Evolutionary conservation across 2,888 invertebrate genomes (phyloP), one percentile per base, ranked within the genome.

Genomic region (Calameuta idolon): DNA sequence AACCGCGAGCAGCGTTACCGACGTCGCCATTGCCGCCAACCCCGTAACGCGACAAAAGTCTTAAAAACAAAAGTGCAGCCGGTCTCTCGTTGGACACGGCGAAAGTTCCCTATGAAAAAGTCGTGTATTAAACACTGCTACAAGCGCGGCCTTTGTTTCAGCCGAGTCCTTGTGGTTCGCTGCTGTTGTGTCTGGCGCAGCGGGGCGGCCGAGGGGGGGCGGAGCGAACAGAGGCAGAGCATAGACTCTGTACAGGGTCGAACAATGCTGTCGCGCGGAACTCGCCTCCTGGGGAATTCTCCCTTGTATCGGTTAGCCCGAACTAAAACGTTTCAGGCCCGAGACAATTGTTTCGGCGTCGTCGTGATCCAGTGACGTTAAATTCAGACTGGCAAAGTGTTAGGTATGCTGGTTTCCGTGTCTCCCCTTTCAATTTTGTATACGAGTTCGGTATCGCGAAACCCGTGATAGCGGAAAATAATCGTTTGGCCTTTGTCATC

Each of bases 51-150:
- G 69, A 76, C 77, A 74, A 76, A 40, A 69, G 69, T 76, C 73
- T 69, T 73, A 55, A 78, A 76, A 76, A 80, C 78, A 80, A 76
- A 79, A 81, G 81, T 78, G 55, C 81, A 76, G 75, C 76, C 75
- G 75, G 55, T 23, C 78, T 78, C 78, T 79, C 78, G 75, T 69
- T 78, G 77, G 75, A 31, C 69, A 37, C 69, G 74, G 34, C 12
- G 75, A 40, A 77, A 79, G 34, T 34, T 34, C 35, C 80, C 86
- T 85, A 85, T 86, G 85, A 86, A 83, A 80, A 85, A 86, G 86
- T 87, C 86, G 84, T 84, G 82, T 83, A 85, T 87, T 85, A 81
- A 85, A 85, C 84, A 81, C 80, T 80, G 78, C 79, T 78, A 81
- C 82, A 80, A 81, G 75, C 81, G 71, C 3, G 12, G 33, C 71